Evolutionary conservation across 2,888 invertebrate genomes (phyloP).

Genomic region (Eulithis prunata): DNA sequence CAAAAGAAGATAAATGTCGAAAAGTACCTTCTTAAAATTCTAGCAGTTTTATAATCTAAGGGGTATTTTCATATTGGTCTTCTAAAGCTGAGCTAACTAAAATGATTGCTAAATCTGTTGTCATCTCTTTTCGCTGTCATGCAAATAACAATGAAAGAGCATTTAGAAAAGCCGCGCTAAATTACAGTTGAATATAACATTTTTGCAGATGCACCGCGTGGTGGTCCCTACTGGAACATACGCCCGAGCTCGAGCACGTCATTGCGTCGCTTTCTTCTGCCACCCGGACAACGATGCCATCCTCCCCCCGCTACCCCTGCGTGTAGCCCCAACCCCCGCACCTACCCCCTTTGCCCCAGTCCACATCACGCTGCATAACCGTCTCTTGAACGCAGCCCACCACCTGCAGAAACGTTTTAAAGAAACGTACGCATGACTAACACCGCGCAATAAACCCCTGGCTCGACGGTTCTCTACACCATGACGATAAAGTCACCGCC

Average conservation of each 20-base stretch:
- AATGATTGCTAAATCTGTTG: too few relatives aligned
- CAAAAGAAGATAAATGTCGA: too few relatives aligned
- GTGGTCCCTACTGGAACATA: constrained; percentile 87
- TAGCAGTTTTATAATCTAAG: too few relatives aligned
- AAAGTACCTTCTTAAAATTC: too few relatives aligned
- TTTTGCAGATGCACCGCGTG: constrained; percentile 87
- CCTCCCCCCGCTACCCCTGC: constrained; percentile 79
- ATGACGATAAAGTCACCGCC: background rate
- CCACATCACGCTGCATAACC: constrained; percentile 76
- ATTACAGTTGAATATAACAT: background rate
- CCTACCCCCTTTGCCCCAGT: constrained; percentile 73
- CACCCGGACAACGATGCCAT: constrained; percentile 87
- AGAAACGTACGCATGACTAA: constrained; percentile 87
- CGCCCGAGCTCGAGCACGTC: constrained; percentile 86
- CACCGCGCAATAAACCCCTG: too few relatives aligned
- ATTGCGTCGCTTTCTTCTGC: constrained; percentile 91
- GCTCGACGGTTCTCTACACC: background rate
- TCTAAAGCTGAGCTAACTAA: too few relatives aligned
- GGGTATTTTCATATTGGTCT: too few relatives aligned
- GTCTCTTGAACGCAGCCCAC: constrained; percentile 88
- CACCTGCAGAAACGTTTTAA: constrained; percentile 88
- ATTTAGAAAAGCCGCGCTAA: too few relatives aligned
- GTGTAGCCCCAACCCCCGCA: constrained; percentile 67
- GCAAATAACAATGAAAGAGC: too few relatives aligned
- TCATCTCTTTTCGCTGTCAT: too few relatives aligned